Percentiles rank a stretch among this genome's conserved stretches.
phyloP scores from a whole-genome alignment of 1,140 invertebrate species.

The Parasteatoda tepidariorum region DNA sequence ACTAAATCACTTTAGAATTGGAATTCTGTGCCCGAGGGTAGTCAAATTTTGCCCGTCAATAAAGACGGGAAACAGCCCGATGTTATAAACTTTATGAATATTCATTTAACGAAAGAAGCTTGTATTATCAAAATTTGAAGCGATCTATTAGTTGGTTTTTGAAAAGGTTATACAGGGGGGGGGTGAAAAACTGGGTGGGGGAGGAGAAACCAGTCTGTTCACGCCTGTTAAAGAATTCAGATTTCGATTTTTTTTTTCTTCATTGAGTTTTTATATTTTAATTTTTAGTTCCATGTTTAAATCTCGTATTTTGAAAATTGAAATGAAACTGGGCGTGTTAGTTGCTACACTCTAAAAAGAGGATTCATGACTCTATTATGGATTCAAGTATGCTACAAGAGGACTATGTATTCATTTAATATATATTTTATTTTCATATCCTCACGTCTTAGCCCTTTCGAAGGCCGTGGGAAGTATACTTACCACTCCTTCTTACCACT shows the following conservation, averaged over 20 bases:
- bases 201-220: constrained; percentile 2
- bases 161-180: neutral
- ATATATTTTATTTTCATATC: no score
- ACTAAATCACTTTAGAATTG: constrained; percentile 29
- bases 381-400: no score
- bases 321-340: no score
- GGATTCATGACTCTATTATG: no score
- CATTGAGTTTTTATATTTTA: neutral
- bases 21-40: neutral
- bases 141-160: neutral
- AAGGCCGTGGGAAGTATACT: no score
- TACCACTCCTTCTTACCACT: no score
- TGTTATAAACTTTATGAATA: constrained; percentile 46
- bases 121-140: neutral
- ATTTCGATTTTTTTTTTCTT: no score
- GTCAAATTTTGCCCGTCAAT: constrained; percentile 35
- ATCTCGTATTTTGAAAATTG: no score
- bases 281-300: neutral
- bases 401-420: no score
- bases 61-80: neutral
- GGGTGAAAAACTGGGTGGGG: neutral
- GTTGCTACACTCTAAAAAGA: no score
- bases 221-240: constrained; percentile 21
- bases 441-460: no score
- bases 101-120: constrained; percentile 2